Evolutionary conservation across 2,113 vertebrate genomes (phyloP).

Genomic region (Numida meleagris): DNA sequence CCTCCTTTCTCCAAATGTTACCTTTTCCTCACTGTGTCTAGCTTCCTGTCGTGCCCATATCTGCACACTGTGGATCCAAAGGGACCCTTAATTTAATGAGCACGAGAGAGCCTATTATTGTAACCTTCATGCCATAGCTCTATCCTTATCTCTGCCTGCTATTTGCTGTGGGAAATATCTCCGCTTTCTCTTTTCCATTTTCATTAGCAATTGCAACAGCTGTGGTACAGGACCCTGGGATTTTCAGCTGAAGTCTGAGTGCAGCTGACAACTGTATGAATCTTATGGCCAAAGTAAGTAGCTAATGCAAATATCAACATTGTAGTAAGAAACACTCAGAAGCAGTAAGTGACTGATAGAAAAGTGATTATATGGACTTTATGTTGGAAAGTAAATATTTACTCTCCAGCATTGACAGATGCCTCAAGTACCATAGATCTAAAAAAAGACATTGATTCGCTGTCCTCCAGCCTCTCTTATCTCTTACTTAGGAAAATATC

Average conservation of each 20-base stretch:
- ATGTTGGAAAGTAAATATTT: conserved; percentile 75
- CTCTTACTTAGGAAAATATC: conserved; percentile 59
- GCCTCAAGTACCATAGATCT: conserved; percentile 59
- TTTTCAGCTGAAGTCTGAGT: conserved; percentile 33
- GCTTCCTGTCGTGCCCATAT: neutral
- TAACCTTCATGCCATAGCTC: neutral
- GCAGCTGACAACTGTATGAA: conserved; percentile 61
- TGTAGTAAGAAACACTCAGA: conserved; percentile 45
- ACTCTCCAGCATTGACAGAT: conserved; percentile 71
- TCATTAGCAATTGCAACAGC: conserved; percentile 11
- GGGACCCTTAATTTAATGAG: neutral
- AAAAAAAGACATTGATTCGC: conserved; percentile 63
- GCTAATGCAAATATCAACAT: conserved; percentile 69
- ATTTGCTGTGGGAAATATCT: conserved; percentile 38
- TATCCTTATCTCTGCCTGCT: conserved; percentile 11
- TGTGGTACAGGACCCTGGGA: neutral
- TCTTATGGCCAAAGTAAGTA: conserved; percentile 49
- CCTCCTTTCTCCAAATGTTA: neutral
- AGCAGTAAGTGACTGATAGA: conserved; percentile 65
- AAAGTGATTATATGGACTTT: conserved; percentile 75
- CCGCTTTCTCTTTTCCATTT: neutral
- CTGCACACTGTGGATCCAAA: neutral
- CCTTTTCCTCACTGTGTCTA: neutral
- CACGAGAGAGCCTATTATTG: neutral
- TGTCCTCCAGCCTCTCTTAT: conserved; percentile 62